These are phyloP conservation scores for Caenorhabditis elegans DNA, from an alignment of 1,140 invertebrate species.

Conservation along the genomic window WBcel235 BX284602.5:14196001-14196500, in stretches of 20 bases:
- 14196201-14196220: constrained; percentile 1
- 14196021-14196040: not conserved
- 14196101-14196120: not conserved
- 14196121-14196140: not conserved
- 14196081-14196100: not conserved
- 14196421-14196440: too few relatives aligned
- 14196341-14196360: too few relatives aligned
- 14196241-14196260: not conserved
- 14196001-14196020: too few relatives aligned
- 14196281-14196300: not conserved
- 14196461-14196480: too few relatives aligned
- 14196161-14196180: not conserved
- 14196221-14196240: not conserved
- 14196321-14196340: too few relatives aligned
- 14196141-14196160: constrained; percentile 16
- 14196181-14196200: not conserved
- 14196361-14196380: too few relatives aligned
- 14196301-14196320: too few relatives aligned
- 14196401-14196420: too few relatives aligned
- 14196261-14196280: not conserved
- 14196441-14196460: too few relatives aligned
- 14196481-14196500: too few relatives aligned
- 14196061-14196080: not conserved
- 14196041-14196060: not conserved
- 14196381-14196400: too few relatives aligned